Conservation (phyloP, 2,113 vertebrate species). For the Uria lomvia region DNA sequence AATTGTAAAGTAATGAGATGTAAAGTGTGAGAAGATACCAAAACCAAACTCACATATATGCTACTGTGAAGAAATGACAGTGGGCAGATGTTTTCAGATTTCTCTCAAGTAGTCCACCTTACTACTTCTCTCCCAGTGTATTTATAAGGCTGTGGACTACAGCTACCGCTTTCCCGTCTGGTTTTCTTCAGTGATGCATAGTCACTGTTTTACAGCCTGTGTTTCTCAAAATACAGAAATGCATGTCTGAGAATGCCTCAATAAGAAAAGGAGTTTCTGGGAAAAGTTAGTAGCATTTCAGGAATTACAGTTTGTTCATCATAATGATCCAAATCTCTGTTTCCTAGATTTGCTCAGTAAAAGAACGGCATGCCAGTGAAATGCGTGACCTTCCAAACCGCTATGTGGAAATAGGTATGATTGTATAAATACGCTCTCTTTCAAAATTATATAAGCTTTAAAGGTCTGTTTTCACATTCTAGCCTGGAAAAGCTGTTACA, state of each 20-base stretch:
- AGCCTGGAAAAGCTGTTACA: neutral
- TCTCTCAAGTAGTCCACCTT: neutral
- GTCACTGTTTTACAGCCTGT: neutral
- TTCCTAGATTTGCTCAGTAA: slow-evolving; percentile 90
- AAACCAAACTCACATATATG: neutral
- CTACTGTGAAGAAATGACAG: neutral
- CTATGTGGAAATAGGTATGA: slow-evolving; percentile 96
- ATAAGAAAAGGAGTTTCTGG: neutral
- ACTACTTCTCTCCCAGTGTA: neutral
- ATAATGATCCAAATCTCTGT: neutral
- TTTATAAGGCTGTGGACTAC: neutral
- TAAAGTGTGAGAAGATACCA: neutral
- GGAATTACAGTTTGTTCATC: neutral
- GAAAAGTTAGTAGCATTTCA: neutral
- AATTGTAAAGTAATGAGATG: neutral
- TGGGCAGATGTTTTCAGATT: neutral
- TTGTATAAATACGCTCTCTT: neutral
- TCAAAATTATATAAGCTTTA: neutral
- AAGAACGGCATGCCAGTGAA: slow-evolving; percentile 91
- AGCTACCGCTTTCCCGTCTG: neutral
- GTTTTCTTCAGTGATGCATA: neutral
- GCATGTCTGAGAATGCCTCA: neutral
- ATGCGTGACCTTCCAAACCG: slow-evolving; percentile 94
- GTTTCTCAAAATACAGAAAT: neutral
- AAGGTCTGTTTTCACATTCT: neutral